phyloP scores from a whole-genome alignment of 2,113 vertebrate species.

The Oophaga pumilio region DNA sequence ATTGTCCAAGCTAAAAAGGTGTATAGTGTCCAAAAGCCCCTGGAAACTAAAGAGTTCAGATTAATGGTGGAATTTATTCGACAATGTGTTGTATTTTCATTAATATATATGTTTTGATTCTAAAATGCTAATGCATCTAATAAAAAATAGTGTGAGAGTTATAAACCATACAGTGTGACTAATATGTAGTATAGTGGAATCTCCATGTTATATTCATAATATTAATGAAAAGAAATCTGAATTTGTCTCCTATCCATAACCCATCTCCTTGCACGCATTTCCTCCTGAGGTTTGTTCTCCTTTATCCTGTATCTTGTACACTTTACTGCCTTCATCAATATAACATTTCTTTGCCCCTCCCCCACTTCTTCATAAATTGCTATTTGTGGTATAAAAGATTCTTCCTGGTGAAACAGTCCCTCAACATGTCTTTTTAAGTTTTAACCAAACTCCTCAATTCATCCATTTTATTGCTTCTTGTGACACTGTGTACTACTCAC shows the following conservation, averaged over 20 bases:
- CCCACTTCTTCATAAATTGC: background rate
- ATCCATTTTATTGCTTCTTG: slow-evolving; percentile 49
- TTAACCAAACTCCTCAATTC: slow-evolving; percentile 46
- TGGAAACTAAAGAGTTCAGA: too few relatives aligned
- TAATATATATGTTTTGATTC: too few relatives aligned
- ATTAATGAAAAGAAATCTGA: too few relatives aligned
- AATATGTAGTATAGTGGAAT: background rate
- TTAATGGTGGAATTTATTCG: too few relatives aligned
- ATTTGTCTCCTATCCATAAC: too few relatives aligned
- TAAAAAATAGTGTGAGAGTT: too few relatives aligned
- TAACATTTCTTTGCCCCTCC: background rate
- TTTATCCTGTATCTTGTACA: background rate
- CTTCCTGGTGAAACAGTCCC: slow-evolving; percentile 23
- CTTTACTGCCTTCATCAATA: background rate
- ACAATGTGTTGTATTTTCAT: too few relatives aligned
- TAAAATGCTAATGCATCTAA: too few relatives aligned
- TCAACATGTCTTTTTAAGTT: slow-evolving; percentile 50
- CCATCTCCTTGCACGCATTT: background rate
- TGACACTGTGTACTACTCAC: slow-evolving; percentile 28
- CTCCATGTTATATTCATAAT: background rate
- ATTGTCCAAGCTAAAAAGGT: too few relatives aligned
- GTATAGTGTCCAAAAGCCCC: too few relatives aligned
- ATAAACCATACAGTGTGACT: background rate
- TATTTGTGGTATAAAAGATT: slow-evolving; percentile 29
- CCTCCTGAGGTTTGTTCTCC: background rate